Evolutionary conservation across 2,797 vertebrate genomes (phyloP), one percentile per base, ranked within the genome.

Genomic region (Lemur catta): DNA sequence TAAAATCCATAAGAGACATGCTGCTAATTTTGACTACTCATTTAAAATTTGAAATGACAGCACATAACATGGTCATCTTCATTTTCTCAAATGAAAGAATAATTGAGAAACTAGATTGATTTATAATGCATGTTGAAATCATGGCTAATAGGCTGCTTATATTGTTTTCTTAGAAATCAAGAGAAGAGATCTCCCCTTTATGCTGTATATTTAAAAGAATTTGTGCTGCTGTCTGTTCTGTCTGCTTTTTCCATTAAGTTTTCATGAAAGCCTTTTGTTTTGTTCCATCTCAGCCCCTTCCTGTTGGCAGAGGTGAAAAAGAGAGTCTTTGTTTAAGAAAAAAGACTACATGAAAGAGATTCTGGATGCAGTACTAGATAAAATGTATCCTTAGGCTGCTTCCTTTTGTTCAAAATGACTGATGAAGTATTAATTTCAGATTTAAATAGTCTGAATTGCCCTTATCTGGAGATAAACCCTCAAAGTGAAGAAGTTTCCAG

Each of bases 31-130:
- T 17, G 4, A 18, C 18, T 88, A 69, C 41, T 26, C 14, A 96
- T 94, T 88, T 50, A 81, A 88, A 71, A 82, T 18, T 28, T 89
- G 69, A 96, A 97, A 81, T 65, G 8, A 35, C 14, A 30, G 20
- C 38, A 82, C 97, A 97, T 7, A 4, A 50, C 92, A 50, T 84
- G 75, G 9, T 43, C 12, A 14, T 61, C 82, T 48, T 92, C 91
- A 8, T 15, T 97, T 96, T 93, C 33, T 94, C 67, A 94, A 96
- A 93, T 91, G 67, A 88, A 81, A 89, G 57, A 41, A 79, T 91
- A 76, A 95, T 81, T 96, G 55, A 50, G 35, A 91, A 96, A 13
- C 38, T n/a, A 78, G 59, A 85, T 14, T 87, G 28, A 81, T 84
- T 90, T 69, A 85, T 61, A 87, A 91, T 76, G 7, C 22, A 63